These are phyloP conservation scores for Sciaenops ocellatus DNA, from an alignment of 2,797 vertebrate species.

Conservation along the genomic window DNA sequence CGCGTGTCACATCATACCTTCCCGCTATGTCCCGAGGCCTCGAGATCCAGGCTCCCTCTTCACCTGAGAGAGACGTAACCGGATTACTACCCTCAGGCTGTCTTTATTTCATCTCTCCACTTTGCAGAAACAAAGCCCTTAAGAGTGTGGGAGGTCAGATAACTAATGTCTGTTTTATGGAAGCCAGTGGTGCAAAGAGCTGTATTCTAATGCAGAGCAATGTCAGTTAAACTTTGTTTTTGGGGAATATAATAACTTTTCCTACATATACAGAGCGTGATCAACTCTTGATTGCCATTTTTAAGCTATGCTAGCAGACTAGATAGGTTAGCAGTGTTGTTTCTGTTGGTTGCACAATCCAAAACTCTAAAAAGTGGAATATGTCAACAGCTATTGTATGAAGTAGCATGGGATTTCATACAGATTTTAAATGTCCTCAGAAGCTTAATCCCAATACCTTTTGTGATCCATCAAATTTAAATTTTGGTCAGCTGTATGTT, in stretches of 20 bases:
- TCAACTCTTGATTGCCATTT: conserved; percentile 19
- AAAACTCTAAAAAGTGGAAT: neutral
- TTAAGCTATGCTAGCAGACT: conserved; percentile 1
- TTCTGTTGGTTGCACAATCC: neutral
- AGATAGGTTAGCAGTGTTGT: conserved; percentile 8
- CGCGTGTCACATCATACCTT: conserved; percentile 64
- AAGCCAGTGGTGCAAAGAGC: conserved; percentile 22
- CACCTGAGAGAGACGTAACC: conserved; percentile 65
- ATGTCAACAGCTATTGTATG: neutral
- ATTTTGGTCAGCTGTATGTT: neutral
- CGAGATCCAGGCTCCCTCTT: conserved; percentile 45
- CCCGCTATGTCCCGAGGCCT: conserved; percentile 55
- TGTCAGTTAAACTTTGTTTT: conserved; percentile 40
- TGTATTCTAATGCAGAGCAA: conserved; percentile 31
- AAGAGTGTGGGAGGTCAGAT: conserved; percentile 57
- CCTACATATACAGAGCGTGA: conserved; percentile 18
- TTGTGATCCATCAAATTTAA: neutral
- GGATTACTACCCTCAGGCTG: conserved; percentile 60
- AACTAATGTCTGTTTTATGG: conserved; percentile 51
- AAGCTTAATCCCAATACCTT: neutral
- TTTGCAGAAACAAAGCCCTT: conserved; percentile 57
- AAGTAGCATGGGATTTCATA: neutral
- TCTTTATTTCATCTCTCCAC: conserved; percentile 67
- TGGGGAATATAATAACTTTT: conserved; percentile 14
- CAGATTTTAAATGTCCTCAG: neutral